Evolutionary conservation across 2,888 invertebrate genomes (phyloP).

Genomic region (Apamea sordens): DNA sequence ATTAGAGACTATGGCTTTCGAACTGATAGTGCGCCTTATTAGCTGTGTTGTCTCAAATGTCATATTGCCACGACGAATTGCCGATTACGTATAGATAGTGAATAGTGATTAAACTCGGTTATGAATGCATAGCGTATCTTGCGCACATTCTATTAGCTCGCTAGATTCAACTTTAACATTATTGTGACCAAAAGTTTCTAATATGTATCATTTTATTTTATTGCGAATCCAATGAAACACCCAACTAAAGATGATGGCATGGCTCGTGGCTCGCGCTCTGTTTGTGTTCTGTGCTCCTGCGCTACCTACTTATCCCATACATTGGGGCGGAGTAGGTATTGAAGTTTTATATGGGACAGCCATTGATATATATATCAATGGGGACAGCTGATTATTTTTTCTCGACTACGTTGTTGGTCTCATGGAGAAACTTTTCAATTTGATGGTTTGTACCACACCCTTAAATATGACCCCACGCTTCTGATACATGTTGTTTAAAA

Average conservation of each 20-base stretch:
- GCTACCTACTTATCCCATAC: not conserved
- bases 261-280: not conserved
- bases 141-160: not conserved
- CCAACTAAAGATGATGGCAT: not conserved
- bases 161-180: not conserved
- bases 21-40: slow-evolving; percentile 1
- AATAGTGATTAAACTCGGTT: not conserved
- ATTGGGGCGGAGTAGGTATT: not conserved
- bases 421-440: not conserved
- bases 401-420: no score
- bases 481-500: not conserved
- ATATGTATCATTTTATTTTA: not conserved
- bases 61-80: not conserved
- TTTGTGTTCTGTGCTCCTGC: not conserved
- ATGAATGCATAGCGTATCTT: not conserved
- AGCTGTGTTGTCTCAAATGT: not conserved
- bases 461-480: not conserved
- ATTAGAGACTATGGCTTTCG: not conserved
- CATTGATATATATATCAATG: no score
- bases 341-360: no score
- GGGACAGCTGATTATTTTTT: no score
- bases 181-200: not conserved
- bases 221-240: not conserved
- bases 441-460: not conserved
- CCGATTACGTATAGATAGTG: not conserved